Base-by-base conservation (phyloP, 2,113 vertebrate species). In the Calcarius ornatus region DNA sequence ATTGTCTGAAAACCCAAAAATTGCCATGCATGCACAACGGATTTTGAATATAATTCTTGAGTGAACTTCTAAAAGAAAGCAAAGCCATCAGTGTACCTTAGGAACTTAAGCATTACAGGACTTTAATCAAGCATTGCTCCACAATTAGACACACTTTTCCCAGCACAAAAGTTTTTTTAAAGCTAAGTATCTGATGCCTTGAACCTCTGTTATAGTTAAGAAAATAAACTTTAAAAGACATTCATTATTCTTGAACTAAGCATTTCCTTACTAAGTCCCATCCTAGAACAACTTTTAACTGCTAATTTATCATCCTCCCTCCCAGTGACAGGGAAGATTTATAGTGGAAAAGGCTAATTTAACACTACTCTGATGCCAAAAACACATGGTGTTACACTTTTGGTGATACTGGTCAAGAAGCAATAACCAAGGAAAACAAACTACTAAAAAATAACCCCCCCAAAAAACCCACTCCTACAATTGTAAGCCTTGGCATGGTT, bases 251-350 rank as follows among this genome's bases (percentile, higher is more conserved):
- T 57, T 92, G 50, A 94, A 88, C 75, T 48, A 59, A 83, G 72
- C 47, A 92, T 71, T 96, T 94, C 88, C 82, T 90, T 94, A 68
- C 80, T 50, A 86, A 93, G 53, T 72, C 77, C 83, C 76, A 94
- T 92, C 69, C 80, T 93, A 94, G 72, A 92, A 68, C 76, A 95
- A 95, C 63, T 92, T 96, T 90, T 94, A 90, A 84, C 95, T 94
- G 94, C 80, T 90, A 90, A 93, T 97, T 96, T 94, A 92, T 97
- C 95, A 96, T 93, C 28, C 61, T 83, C 86, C 64, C 75, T 96
- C 57, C 37, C 15, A 2, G 65, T 61, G 94, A 94, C 92, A 91
- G 31, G 43, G 57, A 91, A 92, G 90, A 96, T 96, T 96, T 93
- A 96, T 88, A 92, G 69, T 94, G 93, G 95, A 95, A 97, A 96